Conservation (phyloP, 2,797 vertebrate genomes). For the Anabacerthia variegaticeps region DNA sequence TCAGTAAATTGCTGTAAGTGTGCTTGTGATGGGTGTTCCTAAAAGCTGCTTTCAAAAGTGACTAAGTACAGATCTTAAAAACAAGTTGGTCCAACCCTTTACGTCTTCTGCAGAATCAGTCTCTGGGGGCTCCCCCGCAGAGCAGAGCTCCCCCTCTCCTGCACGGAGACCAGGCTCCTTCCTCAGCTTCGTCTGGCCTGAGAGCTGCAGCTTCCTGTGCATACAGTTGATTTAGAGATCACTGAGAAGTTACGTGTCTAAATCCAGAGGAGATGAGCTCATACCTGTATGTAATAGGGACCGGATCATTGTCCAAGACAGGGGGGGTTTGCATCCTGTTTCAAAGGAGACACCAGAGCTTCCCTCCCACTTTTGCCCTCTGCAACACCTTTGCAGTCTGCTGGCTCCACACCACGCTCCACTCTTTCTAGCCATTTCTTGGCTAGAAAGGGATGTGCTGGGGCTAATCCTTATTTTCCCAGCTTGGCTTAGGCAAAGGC, state of each 20-base stretch:
- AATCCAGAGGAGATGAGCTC: slow-evolving; percentile 38
- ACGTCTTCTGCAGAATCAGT: neutral
- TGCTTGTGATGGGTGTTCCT: neutral
- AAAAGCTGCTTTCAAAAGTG: slow-evolving; percentile 12
- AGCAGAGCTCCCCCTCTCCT: neutral
- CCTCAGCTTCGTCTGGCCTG: neutral
- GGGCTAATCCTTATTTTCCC: neutral
- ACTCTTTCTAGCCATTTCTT: neutral
- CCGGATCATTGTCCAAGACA: neutral
- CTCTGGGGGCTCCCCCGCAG: neutral
- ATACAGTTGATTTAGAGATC: neutral
- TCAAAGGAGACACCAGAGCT: neutral
- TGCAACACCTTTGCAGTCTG: neutral
- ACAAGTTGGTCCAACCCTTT: neutral
- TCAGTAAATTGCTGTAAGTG: neutral
- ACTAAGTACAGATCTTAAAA: slow-evolving; percentile 19
- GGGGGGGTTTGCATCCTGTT: neutral
- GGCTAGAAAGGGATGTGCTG: neutral
- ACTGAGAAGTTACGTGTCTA: neutral
- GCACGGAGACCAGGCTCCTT: neutral
- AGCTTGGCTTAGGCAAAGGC: neutral
- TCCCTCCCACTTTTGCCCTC: neutral
- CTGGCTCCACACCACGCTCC: neutral
- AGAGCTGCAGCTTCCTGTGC: neutral
- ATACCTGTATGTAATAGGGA: neutral